Base-by-base conservation (phyloP, 2,797 vertebrate species). In the Atherinosoma microstoma region DNA sequence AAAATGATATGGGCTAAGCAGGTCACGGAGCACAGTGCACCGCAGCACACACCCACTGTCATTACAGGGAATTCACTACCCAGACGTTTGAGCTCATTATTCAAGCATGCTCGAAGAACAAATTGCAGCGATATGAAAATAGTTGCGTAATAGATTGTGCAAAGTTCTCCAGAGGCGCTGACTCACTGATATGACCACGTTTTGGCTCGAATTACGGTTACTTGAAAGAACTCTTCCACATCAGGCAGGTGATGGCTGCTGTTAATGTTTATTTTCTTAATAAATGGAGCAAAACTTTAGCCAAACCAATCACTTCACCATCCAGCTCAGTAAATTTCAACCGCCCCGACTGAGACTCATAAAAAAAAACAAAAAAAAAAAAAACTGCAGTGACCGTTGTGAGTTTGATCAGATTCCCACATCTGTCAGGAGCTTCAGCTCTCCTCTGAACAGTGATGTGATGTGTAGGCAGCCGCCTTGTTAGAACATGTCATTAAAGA, bases 401-500 rank as follows among this genome's bases (percentile, higher is more conserved):
- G 34, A 9, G 3, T 36, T 59, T 9, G 51, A 58, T 71, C n/a
- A 4, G n/a, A 57, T 80, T 78, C 51, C 29, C 30, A n/a, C 53
- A 67, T 69, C 32, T 74, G n/a, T 32, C 24, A 57, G 68, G 62
- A 71, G 24, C 70, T 65, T 40, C 16, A 36, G 60, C 16, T n/a
- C 29, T 64, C 64, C 29, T 64, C 64, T 20, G 29, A 53, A 45
- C 36, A 34, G 45, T 22, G 73, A 57, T 47, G 69, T 69, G 22
- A 38, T 72, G 69, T 70, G 68, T 71, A 32, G 87, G 78, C 78
- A 36, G 71, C 59, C 5, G 73, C 54, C 67, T 76, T 80, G 81
- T 85, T 56, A 7, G 56, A 67, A 83, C 79, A 68, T 83, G 86
- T 83, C 72, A 71, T 68, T 66, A 49, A 76, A 62, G 32, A 62